Conservation (phyloP, 2,888 invertebrate species). For the Frankliniella fusca region DNA sequence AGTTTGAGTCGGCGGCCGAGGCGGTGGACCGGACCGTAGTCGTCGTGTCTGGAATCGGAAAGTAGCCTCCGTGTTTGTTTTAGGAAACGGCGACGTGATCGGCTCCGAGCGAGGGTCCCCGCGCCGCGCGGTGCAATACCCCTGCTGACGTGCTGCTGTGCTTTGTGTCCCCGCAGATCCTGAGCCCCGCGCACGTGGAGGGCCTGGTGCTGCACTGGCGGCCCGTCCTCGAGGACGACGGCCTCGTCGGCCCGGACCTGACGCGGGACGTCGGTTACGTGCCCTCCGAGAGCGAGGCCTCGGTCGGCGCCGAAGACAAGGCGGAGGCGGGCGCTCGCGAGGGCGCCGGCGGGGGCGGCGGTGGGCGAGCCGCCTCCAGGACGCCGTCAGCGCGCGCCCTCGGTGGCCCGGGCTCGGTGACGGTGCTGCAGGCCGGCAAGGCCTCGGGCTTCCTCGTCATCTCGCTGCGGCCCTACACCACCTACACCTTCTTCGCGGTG, state of each 20-base stretch:
- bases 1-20: too few relatives aligned
- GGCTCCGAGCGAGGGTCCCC: background rate
- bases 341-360: background rate
- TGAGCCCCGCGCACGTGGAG: slow-evolving; percentile 75
- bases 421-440: slow-evolving; percentile 73
- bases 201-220: slow-evolving; percentile 79
- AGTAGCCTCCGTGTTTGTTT: too few relatives aligned
- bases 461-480: slow-evolving; percentile 75
- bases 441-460: slow-evolving; percentile 74
- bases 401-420: slow-evolving; percentile 49
- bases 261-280: background rate
- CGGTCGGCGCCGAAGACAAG: background rate
- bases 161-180: slow-evolving; percentile 48
- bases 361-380: background rate
- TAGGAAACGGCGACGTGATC: background rate
- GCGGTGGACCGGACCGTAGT: too few relatives aligned
- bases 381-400: background rate
- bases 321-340: background rate
- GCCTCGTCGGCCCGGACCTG: slow-evolving; percentile 2
- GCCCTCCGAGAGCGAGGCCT: background rate
- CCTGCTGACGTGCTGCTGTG: background rate
- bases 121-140: background rate
- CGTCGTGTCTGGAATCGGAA: too few relatives aligned
- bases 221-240: background rate
- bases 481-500: slow-evolving; percentile 88